Percentiles rank a stretch among this genome's conserved stretches.
phyloP scores from a whole-genome alignment of 2,888 invertebrate genomes.

The Macrophya alboannulata region DNA sequence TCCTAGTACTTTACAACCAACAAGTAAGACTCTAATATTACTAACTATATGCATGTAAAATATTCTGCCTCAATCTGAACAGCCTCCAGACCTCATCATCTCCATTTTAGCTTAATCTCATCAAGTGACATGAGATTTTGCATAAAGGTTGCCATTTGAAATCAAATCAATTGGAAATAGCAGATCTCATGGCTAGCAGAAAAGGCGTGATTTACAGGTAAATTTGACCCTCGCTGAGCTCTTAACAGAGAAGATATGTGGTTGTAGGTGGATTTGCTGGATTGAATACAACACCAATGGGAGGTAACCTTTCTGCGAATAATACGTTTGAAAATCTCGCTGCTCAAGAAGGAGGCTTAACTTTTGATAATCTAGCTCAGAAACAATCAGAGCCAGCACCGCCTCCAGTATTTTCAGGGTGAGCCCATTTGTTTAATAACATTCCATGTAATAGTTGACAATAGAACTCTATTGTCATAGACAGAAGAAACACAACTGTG shows the following conservation, averaged over 20 bases:
- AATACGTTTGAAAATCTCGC: constrained; percentile 76
- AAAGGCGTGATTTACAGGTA: too few species aligned
- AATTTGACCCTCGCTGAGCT: too few species aligned
- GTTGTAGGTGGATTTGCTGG: constrained; percentile 40
- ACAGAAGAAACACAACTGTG: too few species aligned
- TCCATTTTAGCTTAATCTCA: too few species aligned
- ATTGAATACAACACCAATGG: constrained; percentile 66
- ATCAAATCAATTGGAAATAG: too few species aligned
- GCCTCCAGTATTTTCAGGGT: constrained; percentile 74
- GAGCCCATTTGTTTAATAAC: constrained; percentile 48
- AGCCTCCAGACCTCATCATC: too few species aligned
- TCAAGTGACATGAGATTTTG: too few species aligned
- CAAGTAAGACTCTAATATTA: constrained; percentile 64
- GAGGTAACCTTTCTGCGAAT: constrained; percentile 59
- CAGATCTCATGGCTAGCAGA: too few species aligned
- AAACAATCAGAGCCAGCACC: constrained; percentile 72
- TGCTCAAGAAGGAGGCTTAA: constrained; percentile 72
- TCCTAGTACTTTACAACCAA: constrained; percentile 64
- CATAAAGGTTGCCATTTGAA: too few species aligned
- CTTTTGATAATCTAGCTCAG: constrained; percentile 73
- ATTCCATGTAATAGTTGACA: background rate
- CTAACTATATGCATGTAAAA: background rate
- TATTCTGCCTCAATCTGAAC: background rate
- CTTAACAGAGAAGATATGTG: background rate
- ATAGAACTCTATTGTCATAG: too few species aligned